These are phyloP conservation scores for Euthynnus affinis DNA, from an alignment of 2,797 vertebrate genomes.

Conservation along the genomic window DNA sequence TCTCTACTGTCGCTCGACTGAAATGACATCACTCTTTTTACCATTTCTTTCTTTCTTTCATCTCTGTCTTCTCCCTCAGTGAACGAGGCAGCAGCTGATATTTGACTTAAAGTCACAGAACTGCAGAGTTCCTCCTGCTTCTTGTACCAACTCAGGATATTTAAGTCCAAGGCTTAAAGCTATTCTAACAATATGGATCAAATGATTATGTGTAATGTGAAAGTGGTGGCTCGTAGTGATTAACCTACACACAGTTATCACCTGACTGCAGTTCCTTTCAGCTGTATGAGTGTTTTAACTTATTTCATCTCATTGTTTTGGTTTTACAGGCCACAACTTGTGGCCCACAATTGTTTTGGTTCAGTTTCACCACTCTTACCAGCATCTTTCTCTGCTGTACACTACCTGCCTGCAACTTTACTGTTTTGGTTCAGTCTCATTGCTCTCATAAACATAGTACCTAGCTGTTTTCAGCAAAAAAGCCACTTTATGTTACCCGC, in stretches of 20 bases:
- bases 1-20: neutral
- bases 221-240: neutral
- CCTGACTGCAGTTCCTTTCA: neutral
- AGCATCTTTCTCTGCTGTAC: neutral
- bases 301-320: conserved; percentile 5
- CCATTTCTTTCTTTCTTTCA: neutral
- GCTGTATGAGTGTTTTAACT: neutral
- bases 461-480: neutral
- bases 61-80: neutral
- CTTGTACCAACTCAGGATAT: neutral
- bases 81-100: neutral
- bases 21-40: conserved; percentile 7
- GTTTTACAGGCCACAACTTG: neutral
- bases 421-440: neutral
- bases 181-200: neutral
- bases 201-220: neutral
- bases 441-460: too few relatives aligned
- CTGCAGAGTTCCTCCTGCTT: neutral
- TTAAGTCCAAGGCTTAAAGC: neutral
- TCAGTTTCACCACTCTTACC: neutral
- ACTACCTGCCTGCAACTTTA: neutral
- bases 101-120: neutral
- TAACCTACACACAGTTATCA: neutral
- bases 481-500: neutral
- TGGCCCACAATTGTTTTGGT: neutral